Percentiles rank a stretch among this genome's conserved stretches.
Evolutionary conservation across 2,888 invertebrate species (phyloP).

Genomic region (Perithous albicinctus): DNA sequence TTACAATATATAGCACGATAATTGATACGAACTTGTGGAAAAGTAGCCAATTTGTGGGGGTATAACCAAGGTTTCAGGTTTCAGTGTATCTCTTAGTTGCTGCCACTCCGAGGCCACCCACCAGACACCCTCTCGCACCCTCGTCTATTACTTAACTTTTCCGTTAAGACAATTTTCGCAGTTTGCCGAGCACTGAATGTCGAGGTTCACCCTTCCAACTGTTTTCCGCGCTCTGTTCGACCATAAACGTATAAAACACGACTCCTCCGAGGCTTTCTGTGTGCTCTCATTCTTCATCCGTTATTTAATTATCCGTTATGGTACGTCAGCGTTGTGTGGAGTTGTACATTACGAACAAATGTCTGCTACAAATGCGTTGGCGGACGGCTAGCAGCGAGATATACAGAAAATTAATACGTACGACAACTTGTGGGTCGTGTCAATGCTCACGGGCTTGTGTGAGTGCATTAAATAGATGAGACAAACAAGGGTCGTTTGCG

Average conservation of each 20-base stretch:
- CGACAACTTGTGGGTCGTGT: background rate
- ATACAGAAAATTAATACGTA: background rate
- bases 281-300: conserved; percentile 15
- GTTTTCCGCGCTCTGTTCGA: conserved; percentile 3
- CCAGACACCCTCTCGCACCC: background rate
- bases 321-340: background rate
- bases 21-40: conserved; percentile 38
- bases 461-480: background rate
- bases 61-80: conserved; percentile 9
- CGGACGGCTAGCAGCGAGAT: background rate
- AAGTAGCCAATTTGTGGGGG: conserved; percentile 10
- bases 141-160: conserved; percentile 29
- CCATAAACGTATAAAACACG: conserved; percentile 16
- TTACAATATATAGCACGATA: conserved; percentile 11
- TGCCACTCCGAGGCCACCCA: background rate
- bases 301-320: conserved; percentile 41
- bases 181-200: background rate
- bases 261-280: conserved; percentile 10
- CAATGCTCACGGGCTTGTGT: background rate
- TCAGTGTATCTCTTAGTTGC: conserved; percentile 4
- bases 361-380: background rate
- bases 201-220: background rate
- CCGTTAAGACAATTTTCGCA: conserved; percentile 30
- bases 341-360: conserved; percentile 13
- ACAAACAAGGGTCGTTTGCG: conserved; percentile 35